These are phyloP conservation scores for Triplophysa siluroides DNA, from an alignment of 2,113 vertebrate species.

Conservation along the genomic window DNA sequence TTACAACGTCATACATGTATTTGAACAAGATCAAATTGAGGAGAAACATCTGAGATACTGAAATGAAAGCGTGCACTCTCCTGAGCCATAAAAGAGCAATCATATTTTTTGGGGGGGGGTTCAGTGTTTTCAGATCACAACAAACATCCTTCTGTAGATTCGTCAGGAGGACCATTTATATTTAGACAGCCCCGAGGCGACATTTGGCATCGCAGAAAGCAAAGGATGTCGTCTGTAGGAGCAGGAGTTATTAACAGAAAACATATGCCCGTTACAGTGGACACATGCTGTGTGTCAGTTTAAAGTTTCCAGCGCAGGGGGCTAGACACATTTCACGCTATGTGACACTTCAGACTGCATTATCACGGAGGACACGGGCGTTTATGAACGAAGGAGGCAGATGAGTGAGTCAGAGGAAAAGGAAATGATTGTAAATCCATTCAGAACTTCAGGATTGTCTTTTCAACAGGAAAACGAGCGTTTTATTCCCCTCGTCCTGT, in stretches of 20 bases:
- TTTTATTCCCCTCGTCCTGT: constrained; percentile 56
- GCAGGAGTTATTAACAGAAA: constrained; percentile 6
- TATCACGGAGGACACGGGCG: constrained; percentile 1
- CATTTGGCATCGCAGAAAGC: neutral
- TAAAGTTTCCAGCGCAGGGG: constrained; percentile 5
- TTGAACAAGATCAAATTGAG: too few species aligned
- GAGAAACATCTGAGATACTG: too few species aligned
- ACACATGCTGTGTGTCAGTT: neutral
- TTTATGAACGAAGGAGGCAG: constrained; percentile 63
- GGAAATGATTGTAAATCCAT: constrained; percentile 81
- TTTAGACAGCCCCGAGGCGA: neutral
- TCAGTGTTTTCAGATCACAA: neutral
- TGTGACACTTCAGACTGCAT: constrained; percentile 21
- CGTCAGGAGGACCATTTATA: neutral
- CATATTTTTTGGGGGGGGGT: too few species aligned
- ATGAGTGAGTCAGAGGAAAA: constrained; percentile 74
- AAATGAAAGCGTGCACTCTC: too few species aligned
- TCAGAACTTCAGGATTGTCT: constrained; percentile 70
- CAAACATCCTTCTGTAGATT: neutral
- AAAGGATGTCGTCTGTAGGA: too few species aligned
- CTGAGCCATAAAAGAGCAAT: too few species aligned
- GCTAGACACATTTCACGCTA: neutral
- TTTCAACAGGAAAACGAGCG: constrained; percentile 59
- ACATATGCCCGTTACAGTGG: neutral
- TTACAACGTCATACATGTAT: too few species aligned